Evolutionary conservation across 2,113 vertebrate species (phyloP).

Genomic region (Pagrus major): DNA sequence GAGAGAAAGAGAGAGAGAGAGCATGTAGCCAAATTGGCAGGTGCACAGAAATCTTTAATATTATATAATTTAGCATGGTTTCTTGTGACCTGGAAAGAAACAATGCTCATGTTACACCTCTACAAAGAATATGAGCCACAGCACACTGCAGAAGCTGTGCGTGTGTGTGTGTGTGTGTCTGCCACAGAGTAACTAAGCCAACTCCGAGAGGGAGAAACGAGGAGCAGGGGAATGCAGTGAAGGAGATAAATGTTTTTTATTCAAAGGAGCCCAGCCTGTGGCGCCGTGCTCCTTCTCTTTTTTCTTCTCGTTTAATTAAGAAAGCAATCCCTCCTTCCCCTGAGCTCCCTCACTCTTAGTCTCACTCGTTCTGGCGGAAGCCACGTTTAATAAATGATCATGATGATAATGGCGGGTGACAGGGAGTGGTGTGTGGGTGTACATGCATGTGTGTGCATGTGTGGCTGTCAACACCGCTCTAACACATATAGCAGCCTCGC

Average conservation of each 20-base stretch:
- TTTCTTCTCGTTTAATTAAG: constrained; percentile 80
- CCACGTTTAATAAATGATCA: constrained; percentile 82
- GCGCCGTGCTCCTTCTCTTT: constrained; percentile 57
- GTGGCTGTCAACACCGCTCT: constrained; percentile 47
- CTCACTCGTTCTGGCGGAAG: constrained; percentile 67
- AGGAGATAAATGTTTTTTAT: constrained; percentile 79
- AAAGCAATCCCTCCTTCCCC: constrained; percentile 79
- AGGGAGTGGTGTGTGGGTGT: constrained; percentile 36
- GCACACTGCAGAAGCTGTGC: constrained; percentile 24
- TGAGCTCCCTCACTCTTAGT: constrained; percentile 65
- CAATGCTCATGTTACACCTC: constrained; percentile 49
- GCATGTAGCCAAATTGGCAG: constrained; percentile 35
- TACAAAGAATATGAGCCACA: constrained; percentile 49
- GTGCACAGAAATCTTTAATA: constrained; percentile 44
- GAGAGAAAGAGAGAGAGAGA: not conserved
- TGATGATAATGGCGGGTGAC: constrained; percentile 73
- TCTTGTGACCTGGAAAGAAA: constrained; percentile 54
- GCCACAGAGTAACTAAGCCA: constrained; percentile 60
- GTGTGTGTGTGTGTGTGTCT: constrained; percentile 15
- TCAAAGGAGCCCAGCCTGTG: constrained; percentile 76
- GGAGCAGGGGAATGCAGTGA: constrained; percentile 70
- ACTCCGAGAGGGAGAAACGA: constrained; percentile 56
- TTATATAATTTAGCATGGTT: constrained; percentile 48
- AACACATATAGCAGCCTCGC: constrained; percentile 20
- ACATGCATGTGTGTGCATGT: constrained; percentile 29